phyloP scores from a whole-genome alignment of 2,797 vertebrate species.

The Erethizon dorsatum region DNA sequence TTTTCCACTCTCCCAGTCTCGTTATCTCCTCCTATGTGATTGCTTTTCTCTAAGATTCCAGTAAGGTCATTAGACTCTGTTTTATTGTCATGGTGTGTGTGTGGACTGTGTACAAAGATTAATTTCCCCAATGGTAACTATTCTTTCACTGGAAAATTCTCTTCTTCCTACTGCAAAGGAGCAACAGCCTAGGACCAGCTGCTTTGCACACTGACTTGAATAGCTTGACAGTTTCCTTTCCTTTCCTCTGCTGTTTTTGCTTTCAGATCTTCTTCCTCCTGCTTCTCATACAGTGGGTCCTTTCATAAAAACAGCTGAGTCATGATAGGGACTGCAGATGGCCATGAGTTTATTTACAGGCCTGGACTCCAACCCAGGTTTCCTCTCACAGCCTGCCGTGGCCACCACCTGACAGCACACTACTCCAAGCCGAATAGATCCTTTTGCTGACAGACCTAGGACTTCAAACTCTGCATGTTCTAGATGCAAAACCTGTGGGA shows the following conservation, averaged over 20 bases:
- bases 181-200: neutral
- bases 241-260: slow-evolving; percentile 3
- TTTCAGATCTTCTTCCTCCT: slow-evolving; percentile 39
- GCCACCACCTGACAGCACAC: neutral
- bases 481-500: neutral
- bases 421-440: accelerated
- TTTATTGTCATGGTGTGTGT: neutral
- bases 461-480: neutral
- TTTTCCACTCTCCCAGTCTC: neutral
- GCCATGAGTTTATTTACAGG: slow-evolving; percentile 82
- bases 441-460: neutral
- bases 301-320: slow-evolving; percentile 89
- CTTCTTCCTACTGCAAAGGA: neutral
- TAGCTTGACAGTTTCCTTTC: slow-evolving; percentile 40
- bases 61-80: neutral
- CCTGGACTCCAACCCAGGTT: slow-evolving; percentile 63
- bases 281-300: slow-evolving; percentile 84
- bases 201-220: neutral
- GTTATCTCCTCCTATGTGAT: neutral
- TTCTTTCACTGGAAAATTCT: neutral
- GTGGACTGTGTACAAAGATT: neutral
- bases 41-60: neutral
- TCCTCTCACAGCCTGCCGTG: slow-evolving; percentile 63
- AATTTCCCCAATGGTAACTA: neutral
- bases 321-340: slow-evolving; percentile 83